Conservation (phyloP, 2,888 invertebrate species). For the Trissonchulus sp. region DNA sequence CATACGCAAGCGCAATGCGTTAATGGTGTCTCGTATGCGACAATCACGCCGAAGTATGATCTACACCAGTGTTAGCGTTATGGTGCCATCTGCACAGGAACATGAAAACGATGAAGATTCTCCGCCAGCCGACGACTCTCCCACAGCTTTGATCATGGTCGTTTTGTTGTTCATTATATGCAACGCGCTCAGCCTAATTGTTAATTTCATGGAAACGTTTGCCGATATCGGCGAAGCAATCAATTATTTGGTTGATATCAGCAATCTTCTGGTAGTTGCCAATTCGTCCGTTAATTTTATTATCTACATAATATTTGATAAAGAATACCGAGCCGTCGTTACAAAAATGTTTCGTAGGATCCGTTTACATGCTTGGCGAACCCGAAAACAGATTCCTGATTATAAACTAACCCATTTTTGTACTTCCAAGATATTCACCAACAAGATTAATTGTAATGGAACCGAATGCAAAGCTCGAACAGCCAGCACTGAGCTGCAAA, state of each 20-base stretch:
- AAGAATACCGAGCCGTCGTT: constrained; percentile 39
- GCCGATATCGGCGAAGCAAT: constrained; percentile 38
- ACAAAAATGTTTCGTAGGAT: background rate
- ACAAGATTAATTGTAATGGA: background rate
- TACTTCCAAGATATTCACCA: background rate
- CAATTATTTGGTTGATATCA: constrained; percentile 49
- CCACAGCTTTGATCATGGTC: constrained; percentile 39
- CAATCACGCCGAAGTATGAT: background rate
- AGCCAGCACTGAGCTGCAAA: too few species aligned
- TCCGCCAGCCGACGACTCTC: background rate
- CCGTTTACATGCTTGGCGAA: background rate
- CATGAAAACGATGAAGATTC: background rate
- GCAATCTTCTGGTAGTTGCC: constrained; percentile 49
- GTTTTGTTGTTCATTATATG: constrained; percentile 49
- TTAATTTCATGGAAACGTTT: constrained; percentile 47
- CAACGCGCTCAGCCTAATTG: constrained; percentile 46
- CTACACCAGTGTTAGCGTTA: background rate
- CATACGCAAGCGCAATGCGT: background rate
- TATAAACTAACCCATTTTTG: too few species aligned
- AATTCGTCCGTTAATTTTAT: constrained; percentile 50
- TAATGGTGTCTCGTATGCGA: background rate
- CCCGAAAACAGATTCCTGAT: background rate
- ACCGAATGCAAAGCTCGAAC: background rate
- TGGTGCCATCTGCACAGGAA: background rate
- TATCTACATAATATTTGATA: constrained; percentile 49